Conservation (phyloP, 2,797 vertebrate genomes). For the Scomberomorus guttatus region DNA sequence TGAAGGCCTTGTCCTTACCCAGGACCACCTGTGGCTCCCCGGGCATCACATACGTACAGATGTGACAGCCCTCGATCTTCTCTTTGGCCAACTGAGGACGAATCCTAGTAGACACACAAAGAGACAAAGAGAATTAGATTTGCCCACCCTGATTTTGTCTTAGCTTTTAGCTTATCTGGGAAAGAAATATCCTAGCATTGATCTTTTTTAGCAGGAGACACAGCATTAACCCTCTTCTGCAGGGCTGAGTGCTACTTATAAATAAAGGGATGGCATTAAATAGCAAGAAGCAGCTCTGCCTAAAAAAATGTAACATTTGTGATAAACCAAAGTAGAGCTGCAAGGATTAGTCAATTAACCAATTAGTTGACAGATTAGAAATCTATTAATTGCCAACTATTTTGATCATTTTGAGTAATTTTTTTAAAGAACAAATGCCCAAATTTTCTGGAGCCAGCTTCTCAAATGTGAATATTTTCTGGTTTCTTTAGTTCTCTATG, state of each 20-base stretch:
- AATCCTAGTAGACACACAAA: slow-evolving; percentile 84
- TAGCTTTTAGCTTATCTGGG: neutral
- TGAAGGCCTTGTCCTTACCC: slow-evolving; percentile 98
- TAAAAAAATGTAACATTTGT: no score
- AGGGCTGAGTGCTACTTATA: neutral
- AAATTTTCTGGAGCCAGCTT: no score
- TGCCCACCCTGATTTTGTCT: rapidly evolving
- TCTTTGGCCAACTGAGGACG: slow-evolving; percentile 97
- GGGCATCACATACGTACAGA: slow-evolving; percentile 95
- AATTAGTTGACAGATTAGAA: no score
- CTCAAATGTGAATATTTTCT: no score
- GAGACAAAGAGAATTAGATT: neutral
- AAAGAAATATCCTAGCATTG: neutral
- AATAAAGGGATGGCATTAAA: neutral
- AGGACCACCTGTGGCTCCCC: slow-evolving; percentile 97
- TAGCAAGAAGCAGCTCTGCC: no score
- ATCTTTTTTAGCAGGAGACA: neutral
- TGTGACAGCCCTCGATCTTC: slow-evolving; percentile 98
- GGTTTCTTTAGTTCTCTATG: no score
- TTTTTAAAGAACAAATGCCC: no score
- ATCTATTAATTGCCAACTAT: no score
- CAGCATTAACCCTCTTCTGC: neutral
- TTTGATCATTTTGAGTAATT: no score
- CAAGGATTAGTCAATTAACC: no score
- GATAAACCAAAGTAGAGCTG: no score